Conservation (phyloP, 1,140 invertebrate species). For the Mesaphorura yosii region DNA sequence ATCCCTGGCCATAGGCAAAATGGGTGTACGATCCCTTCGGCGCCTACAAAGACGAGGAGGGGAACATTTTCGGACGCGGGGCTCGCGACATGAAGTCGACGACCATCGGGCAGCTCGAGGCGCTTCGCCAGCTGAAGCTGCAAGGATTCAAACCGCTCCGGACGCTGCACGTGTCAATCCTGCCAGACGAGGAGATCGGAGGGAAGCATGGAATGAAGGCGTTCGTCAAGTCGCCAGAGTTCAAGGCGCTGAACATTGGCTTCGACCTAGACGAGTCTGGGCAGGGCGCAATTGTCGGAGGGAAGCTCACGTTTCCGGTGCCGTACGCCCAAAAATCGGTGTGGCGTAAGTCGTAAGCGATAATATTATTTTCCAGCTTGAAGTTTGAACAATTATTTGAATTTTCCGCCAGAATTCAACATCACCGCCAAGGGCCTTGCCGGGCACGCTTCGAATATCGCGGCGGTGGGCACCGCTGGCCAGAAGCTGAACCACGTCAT, state of each 20-base stretch:
- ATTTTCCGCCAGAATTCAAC: constrained; percentile 20
- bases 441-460: constrained; percentile 77
- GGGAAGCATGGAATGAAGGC: constrained; percentile 68
- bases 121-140: constrained; percentile 53
- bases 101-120: constrained; percentile 48
- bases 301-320: constrained; percentile 52
- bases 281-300: constrained; percentile 60
- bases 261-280: constrained; percentile 73
- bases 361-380: neutral
- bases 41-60: constrained; percentile 59
- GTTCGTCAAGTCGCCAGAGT: constrained; percentile 64
- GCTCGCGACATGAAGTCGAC: constrained; percentile 67
- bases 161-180: constrained; percentile 64
- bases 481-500: constrained; percentile 69
- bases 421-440: constrained; percentile 48
- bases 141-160: constrained; percentile 46
- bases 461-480: constrained; percentile 66
- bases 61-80: constrained; percentile 69
- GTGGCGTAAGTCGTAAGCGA: constrained; percentile 51
- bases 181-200: constrained; percentile 87
- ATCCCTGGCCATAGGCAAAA: constrained; percentile 46
- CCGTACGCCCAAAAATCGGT: constrained; percentile 64
- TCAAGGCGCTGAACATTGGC: constrained; percentile 70
- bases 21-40: constrained; percentile 71
- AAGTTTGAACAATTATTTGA: neutral